Percentiles rank a stretch among this genome's conserved stretches.
Evolutionary conservation across 2,888 invertebrate species (phyloP).

Genomic region (Calameuta idolon): DNA sequence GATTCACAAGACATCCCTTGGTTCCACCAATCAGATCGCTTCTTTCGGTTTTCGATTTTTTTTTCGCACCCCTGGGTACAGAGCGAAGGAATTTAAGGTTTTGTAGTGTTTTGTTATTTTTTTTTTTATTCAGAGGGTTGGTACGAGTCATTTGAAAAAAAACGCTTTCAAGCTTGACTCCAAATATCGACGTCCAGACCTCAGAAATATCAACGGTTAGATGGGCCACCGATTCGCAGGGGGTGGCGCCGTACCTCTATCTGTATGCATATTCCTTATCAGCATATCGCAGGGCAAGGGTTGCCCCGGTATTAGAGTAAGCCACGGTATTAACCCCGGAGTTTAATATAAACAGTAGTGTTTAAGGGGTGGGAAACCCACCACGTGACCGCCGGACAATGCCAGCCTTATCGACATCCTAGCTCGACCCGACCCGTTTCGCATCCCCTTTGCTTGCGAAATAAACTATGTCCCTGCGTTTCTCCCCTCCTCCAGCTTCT

Average conservation of each 20-base stretch:
- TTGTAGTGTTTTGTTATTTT: too few relatives aligned
- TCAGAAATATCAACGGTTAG: too few relatives aligned
- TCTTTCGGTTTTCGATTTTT: too few relatives aligned
- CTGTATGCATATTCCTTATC: conserved; percentile 59
- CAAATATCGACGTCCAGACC: not conserved
- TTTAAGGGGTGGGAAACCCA: conserved; percentile 30
- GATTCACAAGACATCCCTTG: too few relatives aligned
- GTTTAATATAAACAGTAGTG: conserved; percentile 62
- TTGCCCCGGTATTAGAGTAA: conserved; percentile 61
- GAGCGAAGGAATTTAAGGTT: too few relatives aligned
- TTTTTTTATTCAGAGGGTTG: too few relatives aligned
- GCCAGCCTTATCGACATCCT: conserved; percentile 50
- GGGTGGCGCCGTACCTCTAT: conserved; percentile 28
- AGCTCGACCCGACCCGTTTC: conserved; percentile 11
- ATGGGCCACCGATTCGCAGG: too few relatives aligned
- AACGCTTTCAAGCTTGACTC: conserved; percentile 19
- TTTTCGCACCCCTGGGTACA: too few relatives aligned
- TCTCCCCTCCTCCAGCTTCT: not conserved
- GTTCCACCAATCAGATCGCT: too few relatives aligned
- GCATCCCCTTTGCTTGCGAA: conserved; percentile 3
- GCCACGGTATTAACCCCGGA: conserved; percentile 61
- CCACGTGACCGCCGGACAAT: conserved; percentile 57
- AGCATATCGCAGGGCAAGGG: conserved; percentile 62
- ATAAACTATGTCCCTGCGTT: conserved; percentile 5
- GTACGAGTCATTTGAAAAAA: conserved; percentile 14